Percentiles rank a stretch among this genome's conserved stretches.
Conservation (phyloP, 2,797 vertebrate genomes). For the Halcyon leucocephala region DNA sequence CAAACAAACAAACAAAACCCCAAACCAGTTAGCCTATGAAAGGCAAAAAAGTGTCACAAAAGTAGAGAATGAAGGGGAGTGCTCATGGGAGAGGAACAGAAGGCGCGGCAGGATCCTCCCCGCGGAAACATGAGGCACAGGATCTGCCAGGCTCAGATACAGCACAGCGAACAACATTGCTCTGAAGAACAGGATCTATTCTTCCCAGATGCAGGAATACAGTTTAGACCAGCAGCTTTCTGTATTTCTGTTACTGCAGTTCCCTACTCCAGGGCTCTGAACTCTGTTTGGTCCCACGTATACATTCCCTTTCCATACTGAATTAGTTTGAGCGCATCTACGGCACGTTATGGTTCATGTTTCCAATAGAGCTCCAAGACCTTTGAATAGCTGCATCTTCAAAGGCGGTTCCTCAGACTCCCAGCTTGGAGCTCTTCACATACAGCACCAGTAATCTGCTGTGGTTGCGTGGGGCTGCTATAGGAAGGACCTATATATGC, state of each 20-base stretch:
- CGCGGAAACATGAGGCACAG: not conserved
- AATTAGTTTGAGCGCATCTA: not conserved
- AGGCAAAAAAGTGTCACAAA: not conserved
- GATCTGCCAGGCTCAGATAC: not conserved
- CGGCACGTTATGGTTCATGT: not conserved
- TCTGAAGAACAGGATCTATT: not conserved
- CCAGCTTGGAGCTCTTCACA: not conserved
- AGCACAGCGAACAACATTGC: not conserved
- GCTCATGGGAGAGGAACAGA: not conserved
- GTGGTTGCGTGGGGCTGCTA: not conserved
- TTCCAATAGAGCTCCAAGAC: not conserved
- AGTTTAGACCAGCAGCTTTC: not conserved
- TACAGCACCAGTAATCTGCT: not conserved
- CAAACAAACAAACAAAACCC: too few relatives aligned
- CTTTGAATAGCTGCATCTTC: not conserved
- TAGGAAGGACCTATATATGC: not conserved
- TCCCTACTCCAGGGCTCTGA: not conserved
- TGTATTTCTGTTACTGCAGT: not conserved
- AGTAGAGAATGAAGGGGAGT: not conserved
- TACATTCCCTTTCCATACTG: not conserved
- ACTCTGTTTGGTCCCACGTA: not conserved
- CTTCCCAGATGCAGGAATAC: not conserved
- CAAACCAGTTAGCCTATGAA: not conserved
- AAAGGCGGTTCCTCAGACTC: not conserved
- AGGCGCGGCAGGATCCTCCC: fast-evolving